A percentile compares a stretch with the other conserved stretches of the same genome.
Evolutionary conservation across 2,113 vertebrate genomes (phyloP).

Genomic region (Argyrosomus japonicus): DNA sequence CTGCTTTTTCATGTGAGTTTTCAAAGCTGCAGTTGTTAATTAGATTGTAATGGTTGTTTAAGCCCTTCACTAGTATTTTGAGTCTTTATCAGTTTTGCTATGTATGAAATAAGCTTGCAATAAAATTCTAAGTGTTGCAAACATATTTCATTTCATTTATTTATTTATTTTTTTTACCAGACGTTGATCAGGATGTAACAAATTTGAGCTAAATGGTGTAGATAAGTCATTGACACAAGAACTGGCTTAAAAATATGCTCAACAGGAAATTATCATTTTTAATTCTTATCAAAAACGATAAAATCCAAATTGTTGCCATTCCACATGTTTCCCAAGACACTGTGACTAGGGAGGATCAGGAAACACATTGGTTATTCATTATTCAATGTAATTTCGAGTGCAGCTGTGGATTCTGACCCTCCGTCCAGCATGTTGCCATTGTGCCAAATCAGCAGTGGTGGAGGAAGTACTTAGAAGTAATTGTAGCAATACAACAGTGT

Average conservation of each 20-base stretch:
- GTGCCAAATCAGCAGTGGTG: neutral
- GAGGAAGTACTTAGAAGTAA: neutral
- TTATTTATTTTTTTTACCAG: neutral
- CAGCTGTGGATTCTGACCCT: neutral
- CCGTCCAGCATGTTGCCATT: neutral
- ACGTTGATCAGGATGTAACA: neutral
- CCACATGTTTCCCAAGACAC: neutral
- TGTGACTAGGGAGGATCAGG: neutral
- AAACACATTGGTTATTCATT: neutral
- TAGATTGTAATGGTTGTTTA: constrained; percentile 25
- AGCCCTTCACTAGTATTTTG: neutral
- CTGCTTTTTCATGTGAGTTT: constrained; percentile 27
- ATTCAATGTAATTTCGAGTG: neutral
- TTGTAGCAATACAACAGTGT: neutral
- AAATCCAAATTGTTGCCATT: neutral
- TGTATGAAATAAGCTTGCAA: neutral
- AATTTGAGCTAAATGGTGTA: neutral
- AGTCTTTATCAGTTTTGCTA: neutral
- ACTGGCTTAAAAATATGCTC: neutral
- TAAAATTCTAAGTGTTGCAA: neutral
- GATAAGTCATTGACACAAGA: neutral
- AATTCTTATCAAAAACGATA: neutral
- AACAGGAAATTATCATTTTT: neutral
- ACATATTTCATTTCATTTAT: neutral
- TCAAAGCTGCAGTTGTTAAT: constrained; percentile 51